A percentile compares a stretch with the other conserved stretches of the same genome.
These are phyloP conservation scores for Brachionichthys hirsutus DNA, from an alignment of 2,113 vertebrate species.

Conservation along the genomic window DNA sequence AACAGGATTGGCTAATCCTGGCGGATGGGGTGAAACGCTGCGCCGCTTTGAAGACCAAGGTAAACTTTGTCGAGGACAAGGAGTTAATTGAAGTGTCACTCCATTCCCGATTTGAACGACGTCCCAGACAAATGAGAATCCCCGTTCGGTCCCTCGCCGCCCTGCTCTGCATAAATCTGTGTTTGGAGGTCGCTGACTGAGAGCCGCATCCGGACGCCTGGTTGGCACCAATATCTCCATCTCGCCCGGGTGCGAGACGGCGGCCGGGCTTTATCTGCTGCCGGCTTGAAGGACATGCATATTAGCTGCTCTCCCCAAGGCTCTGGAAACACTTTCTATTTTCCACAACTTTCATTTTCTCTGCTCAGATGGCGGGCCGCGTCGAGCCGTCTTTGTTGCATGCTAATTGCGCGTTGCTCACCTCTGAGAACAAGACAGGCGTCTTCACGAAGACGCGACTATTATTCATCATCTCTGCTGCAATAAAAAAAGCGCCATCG, in stretches of 20 bases:
- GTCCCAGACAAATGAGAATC: slow-evolving; percentile 66
- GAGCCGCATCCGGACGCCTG: slow-evolving; percentile 63
- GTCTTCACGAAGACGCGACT: slow-evolving; percentile 28
- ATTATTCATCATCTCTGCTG: slow-evolving; percentile 43
- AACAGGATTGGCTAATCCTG: slow-evolving; percentile 75
- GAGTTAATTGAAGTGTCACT: slow-evolving; percentile 78
- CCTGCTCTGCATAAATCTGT: slow-evolving; percentile 65
- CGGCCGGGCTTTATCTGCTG: slow-evolving; percentile 53
- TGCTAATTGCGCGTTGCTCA: slow-evolving; percentile 66
- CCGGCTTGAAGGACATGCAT: slow-evolving; percentile 70
- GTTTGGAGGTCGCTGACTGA: slow-evolving; percentile 65
- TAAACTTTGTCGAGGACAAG: slow-evolving; percentile 69
- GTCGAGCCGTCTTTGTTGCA: slow-evolving; percentile 64
- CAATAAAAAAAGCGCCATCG: slow-evolving; percentile 53
- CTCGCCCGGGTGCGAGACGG: slow-evolving; percentile 48
- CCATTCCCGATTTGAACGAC: slow-evolving; percentile 68
- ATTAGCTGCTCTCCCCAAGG: slow-evolving; percentile 69
- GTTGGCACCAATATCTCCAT: slow-evolving; percentile 65
- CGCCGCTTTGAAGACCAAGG: slow-evolving; percentile 60
- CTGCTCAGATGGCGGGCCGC: slow-evolving; percentile 60
- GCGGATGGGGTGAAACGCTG: slow-evolving; percentile 61
- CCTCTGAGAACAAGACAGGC: slow-evolving; percentile 52
- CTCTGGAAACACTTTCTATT: slow-evolving; percentile 71
- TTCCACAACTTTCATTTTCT: slow-evolving; percentile 69
- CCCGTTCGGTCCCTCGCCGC: slow-evolving; percentile 22